These are phyloP conservation scores for Heliconius erato DNA, from an alignment of 2,888 invertebrate genomes.

Conservation along the genomic window DNA sequence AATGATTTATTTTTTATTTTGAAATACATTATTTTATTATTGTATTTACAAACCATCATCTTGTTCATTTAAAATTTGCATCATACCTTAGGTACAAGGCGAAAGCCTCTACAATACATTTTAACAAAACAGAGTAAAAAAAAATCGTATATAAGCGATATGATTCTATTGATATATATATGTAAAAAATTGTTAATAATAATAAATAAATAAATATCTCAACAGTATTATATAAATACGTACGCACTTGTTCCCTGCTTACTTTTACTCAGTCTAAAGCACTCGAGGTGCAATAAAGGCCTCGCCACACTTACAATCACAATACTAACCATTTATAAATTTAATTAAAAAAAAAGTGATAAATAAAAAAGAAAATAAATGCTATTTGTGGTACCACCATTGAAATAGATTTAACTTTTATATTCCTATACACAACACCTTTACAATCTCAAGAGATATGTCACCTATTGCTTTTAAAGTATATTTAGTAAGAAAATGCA, in stretches of 20 bases:
- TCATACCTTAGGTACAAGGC: not conserved
- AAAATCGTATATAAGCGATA: not conserved
- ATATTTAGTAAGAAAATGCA: not conserved
- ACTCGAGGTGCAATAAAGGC: constrained; percentile 32
- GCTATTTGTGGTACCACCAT: not conserved
- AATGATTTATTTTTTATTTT: not conserved
- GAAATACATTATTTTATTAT: not conserved
- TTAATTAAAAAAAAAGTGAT: not conserved
- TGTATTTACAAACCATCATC: not conserved
- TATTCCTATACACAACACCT: constrained; percentile 10
- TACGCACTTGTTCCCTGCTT: constrained; percentile 38
- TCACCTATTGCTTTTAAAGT: constrained; percentile 22
- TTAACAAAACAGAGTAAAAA: not conserved
- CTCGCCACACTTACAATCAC: constrained; percentile 32
- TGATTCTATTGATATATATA: constrained; percentile 1
- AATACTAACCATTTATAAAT: constrained; percentile 4
- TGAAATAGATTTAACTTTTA: not conserved
- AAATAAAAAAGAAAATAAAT: not conserved
- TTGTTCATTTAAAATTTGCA: too few relatives aligned
- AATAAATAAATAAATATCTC: constrained; percentile 10
- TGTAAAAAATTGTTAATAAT: not conserved
- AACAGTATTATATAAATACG: constrained; percentile 9
- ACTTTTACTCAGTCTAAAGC: constrained; percentile 37
- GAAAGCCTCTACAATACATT: not conserved
- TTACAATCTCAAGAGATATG: constrained; percentile 15